Evolutionary conservation across 1,140 invertebrate species (phyloP).

Genomic region (Physella acuta): DNA sequence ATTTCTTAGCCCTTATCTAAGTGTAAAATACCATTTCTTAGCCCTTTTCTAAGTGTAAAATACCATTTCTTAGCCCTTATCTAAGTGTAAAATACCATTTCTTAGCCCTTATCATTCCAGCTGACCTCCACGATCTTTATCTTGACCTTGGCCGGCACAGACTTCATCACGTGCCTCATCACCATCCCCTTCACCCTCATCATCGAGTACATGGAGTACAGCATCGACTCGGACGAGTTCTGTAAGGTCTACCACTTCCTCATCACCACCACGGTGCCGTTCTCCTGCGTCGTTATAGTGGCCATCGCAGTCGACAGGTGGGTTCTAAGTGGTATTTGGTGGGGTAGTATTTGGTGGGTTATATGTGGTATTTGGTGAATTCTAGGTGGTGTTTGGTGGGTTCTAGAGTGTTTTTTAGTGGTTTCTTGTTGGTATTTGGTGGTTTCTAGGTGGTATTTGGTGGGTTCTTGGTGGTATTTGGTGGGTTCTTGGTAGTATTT

Average conservation of each 20-base stretch:
- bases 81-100: background rate
- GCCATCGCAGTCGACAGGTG: constrained; percentile 47
- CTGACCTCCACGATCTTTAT: constrained; percentile 47
- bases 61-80: too few species aligned
- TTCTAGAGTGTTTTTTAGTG: too few species aligned
- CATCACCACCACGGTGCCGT: constrained; percentile 46
- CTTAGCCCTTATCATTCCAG: constrained; percentile 23
- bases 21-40: too few species aligned
- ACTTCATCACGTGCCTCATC: constrained; percentile 42
- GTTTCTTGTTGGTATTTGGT: too few species aligned
- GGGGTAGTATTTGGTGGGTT: too few species aligned
- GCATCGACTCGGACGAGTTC: constrained; percentile 30
- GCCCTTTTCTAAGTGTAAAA: too few species aligned
- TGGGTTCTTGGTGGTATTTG: too few species aligned
- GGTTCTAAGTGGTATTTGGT: background rate
- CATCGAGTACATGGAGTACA: constrained; percentile 33
- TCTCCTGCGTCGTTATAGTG: constrained; percentile 48
- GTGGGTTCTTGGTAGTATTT: too few species aligned
- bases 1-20: too few species aligned
- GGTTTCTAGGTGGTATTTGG: too few species aligned
- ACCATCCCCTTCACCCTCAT: constrained; percentile 44
- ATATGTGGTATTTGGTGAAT: too few species aligned
- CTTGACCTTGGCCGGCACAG: constrained; percentile 42
- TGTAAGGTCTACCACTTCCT: constrained; percentile 50
- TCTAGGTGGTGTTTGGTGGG: too few species aligned